Percentiles rank a stretch among this genome's conserved stretches.
Conservation (phyloP, 2,888 invertebrate species). For the Folsomia manolachei region DNA sequence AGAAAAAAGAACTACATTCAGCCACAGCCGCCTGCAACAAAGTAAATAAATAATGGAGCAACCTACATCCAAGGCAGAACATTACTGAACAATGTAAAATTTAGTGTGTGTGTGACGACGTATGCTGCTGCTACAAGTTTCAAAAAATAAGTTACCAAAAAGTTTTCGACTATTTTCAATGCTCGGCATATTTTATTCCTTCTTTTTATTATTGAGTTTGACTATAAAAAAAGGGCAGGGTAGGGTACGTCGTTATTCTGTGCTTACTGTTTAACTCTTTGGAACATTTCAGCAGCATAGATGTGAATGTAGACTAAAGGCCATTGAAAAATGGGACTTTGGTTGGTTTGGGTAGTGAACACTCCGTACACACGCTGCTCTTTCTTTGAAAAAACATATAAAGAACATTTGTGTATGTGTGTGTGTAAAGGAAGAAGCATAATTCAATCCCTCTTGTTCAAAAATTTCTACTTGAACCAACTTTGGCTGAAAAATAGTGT, state of each 20-base stretch:
- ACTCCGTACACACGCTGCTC: neutral
- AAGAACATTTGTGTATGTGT: neutral
- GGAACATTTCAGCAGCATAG: no score
- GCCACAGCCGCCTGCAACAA: constrained; percentile 17
- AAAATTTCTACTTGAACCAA: neutral
- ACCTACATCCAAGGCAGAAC: no score
- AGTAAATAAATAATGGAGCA: constrained; percentile 22
- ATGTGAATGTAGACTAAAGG: neutral
- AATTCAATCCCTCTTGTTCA: neutral
- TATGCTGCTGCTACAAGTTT: neutral
- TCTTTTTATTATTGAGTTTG: neutral
- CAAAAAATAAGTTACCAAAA: neutral
- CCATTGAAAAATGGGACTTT: neutral
- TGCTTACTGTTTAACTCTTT: no score
- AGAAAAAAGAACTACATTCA: no score
- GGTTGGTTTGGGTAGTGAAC: no score
- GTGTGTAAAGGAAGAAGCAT: no score
- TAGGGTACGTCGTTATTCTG: no score
- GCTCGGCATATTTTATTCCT: constrained; percentile 3
- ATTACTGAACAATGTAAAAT: neutral
- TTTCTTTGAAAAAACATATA: neutral
- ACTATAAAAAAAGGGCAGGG: neutral
- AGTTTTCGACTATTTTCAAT: neutral
- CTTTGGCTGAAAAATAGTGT: neutral
- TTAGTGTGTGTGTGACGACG: neutral